phyloP scores from a whole-genome alignment of 2,888 invertebrate species.

The Beris chalybata region DNA sequence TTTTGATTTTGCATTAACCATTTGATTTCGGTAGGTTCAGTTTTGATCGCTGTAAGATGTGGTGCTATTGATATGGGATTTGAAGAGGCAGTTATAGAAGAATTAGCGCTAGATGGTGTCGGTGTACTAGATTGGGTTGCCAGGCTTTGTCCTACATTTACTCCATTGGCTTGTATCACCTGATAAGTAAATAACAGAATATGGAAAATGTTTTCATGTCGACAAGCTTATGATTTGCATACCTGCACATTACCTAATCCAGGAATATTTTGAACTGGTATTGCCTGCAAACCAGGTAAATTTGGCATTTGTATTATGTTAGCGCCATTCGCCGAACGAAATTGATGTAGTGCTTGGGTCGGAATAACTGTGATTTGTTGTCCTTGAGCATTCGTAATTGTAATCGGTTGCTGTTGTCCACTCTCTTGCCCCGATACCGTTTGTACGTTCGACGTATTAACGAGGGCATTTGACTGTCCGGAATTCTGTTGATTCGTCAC shows the following conservation, averaged over 20 bases:
- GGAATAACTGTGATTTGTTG: constrained; percentile 87
- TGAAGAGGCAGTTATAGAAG: constrained; percentile 42
- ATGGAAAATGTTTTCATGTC: constrained; percentile 58
- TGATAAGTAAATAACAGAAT: constrained; percentile 44
- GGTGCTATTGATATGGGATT: constrained; percentile 46
- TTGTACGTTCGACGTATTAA: constrained; percentile 29
- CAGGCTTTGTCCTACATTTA: constrained; percentile 53
- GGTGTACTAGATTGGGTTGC: constrained; percentile 44
- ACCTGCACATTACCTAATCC: constrained; percentile 82
- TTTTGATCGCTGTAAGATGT: constrained; percentile 45
- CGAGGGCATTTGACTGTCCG: constrained; percentile 35
- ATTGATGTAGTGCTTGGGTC: constrained; percentile 62
- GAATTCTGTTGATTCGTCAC: constrained; percentile 42
- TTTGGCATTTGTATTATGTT: constrained; percentile 53
- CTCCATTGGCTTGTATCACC: constrained; percentile 60
- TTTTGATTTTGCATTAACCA: constrained; percentile 40
- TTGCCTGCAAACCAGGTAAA: constrained; percentile 46
- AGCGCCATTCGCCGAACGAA: constrained; percentile 46
- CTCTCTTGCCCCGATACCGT: constrained; percentile 46
- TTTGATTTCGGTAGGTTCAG: constrained; percentile 50
- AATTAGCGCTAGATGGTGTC: constrained; percentile 44
- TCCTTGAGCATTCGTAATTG: constrained; percentile 72
- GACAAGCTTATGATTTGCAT: constrained; percentile 55
- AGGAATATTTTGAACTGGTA: constrained; percentile 66
- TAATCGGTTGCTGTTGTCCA: constrained; percentile 64